Conservation (phyloP, 2,888 invertebrate genomes). For the Oasisia sp. region DNA sequence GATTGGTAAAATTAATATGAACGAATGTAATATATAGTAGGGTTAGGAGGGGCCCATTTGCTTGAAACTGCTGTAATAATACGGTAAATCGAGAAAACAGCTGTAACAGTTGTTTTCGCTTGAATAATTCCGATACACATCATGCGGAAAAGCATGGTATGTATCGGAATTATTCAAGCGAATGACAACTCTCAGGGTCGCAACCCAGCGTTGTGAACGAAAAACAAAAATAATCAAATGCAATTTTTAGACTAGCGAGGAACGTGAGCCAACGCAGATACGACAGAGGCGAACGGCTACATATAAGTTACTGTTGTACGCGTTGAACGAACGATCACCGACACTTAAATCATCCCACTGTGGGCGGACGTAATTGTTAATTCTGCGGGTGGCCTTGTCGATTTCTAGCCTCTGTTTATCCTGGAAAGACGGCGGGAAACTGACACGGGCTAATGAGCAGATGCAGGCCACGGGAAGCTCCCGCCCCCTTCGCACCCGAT, state of each 20-base stretch:
- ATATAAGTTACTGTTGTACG: not conserved
- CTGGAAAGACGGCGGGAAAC: slow-evolving; percentile 12
- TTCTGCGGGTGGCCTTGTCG: not conserved
- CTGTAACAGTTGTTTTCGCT: not conserved
- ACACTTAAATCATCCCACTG: not conserved
- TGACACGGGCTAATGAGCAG: slow-evolving; percentile 5
- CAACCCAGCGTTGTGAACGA: too few species aligned
- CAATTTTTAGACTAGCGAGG: not conserved
- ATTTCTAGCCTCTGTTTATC: not conserved
- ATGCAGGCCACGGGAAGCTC: not conserved
- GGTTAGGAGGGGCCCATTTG: not conserved
- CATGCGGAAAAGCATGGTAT: too few species aligned
- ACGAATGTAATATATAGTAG: too few species aligned
- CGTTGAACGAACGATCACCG: not conserved
- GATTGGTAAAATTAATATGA: too few species aligned
- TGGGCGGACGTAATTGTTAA: not conserved
- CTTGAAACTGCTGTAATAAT: not conserved
- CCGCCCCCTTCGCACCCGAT: not conserved
- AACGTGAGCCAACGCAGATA: not conserved
- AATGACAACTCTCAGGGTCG: not conserved
- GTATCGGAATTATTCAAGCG: not conserved
- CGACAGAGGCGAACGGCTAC: not conserved
- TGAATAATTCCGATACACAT: too few species aligned
- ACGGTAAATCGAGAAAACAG: not conserved
- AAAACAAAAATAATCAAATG: too few species aligned